Percentiles rank a stretch among this genome's conserved stretches.
Conservation (phyloP, 2,797 vertebrate species). For the Microtus obscurus region DNA sequence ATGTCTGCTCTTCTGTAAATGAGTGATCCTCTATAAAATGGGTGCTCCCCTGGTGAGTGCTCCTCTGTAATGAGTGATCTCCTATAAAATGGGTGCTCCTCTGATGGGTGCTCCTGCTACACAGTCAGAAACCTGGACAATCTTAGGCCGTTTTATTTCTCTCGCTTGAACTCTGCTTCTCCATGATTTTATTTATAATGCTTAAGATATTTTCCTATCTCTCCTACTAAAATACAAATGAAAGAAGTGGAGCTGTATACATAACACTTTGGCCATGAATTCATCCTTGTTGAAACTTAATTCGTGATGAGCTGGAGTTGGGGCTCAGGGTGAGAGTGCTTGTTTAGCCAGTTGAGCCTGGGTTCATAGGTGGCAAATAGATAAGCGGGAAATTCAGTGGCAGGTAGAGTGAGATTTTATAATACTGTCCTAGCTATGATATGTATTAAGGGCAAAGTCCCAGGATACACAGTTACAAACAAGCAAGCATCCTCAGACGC, state of each 20-base stretch:
- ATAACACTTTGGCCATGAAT: not conserved
- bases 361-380: not conserved
- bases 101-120: too few relatives aligned
- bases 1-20: not conserved
- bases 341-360: not conserved
- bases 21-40: not conserved
- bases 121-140: not conserved
- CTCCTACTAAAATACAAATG: not conserved
- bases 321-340: not conserved
- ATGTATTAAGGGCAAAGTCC: not conserved
- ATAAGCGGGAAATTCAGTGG: not conserved
- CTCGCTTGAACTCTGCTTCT: not conserved
- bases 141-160: too few relatives aligned
- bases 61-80: not conserved
- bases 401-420: not conserved
- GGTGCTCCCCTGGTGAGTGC: too few relatives aligned
- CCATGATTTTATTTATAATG: not conserved
- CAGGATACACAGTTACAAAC: not conserved
- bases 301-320: not conserved
- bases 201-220: not conserved
- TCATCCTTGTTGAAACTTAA: not conserved
- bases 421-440: not conserved
- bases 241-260: not conserved
- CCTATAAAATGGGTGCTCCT: too few relatives aligned
- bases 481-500: not conserved